phyloP scores from a whole-genome alignment of 2,888 invertebrate genomes.

The Notodonta dromedarius region DNA sequence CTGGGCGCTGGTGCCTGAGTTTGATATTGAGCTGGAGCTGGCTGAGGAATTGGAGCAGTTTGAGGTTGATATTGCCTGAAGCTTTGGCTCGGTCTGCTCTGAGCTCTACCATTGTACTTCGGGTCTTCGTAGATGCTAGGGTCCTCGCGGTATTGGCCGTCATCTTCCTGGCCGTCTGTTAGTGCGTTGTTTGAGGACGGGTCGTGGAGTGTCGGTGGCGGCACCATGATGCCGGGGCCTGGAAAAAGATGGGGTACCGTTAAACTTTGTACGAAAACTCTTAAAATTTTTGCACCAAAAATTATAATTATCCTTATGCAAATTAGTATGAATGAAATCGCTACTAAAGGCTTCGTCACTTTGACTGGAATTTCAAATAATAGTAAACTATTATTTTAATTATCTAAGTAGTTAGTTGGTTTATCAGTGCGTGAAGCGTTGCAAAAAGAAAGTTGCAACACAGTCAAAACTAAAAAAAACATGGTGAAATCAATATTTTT shows the following conservation, averaged over 20 bases:
- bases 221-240: slow-evolving; percentile 89
- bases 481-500: neutral
- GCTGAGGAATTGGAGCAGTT: slow-evolving; percentile 33
- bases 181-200: slow-evolving; percentile 75
- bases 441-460: slow-evolving; percentile 19
- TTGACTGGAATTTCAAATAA: neutral
- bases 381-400: slow-evolving; percentile 14
- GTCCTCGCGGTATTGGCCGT: slow-evolving; percentile 94
- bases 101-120: slow-evolving; percentile 78
- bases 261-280: neutral
- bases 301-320: too few species aligned
- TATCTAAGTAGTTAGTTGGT: slow-evolving; percentile 23
- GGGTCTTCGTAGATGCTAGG: slow-evolving; percentile 91
- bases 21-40: slow-evolving; percentile 52
- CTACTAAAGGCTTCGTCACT: neutral
- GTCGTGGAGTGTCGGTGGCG: slow-evolving; percentile 89
- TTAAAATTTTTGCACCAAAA: too few species aligned
- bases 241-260: slow-evolving; percentile 36
- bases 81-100: slow-evolving; percentile 44
- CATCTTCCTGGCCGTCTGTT: slow-evolving; percentile 89
- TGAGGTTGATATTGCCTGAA: slow-evolving; percentile 54
- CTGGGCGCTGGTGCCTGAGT: slow-evolving; percentile 24
- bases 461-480: neutral
- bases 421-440: slow-evolving; percentile 44
- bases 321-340: neutral